phyloP scores from a whole-genome alignment of 64 coral and sea anemone genomes.

The Montipora capricornis region DNA sequence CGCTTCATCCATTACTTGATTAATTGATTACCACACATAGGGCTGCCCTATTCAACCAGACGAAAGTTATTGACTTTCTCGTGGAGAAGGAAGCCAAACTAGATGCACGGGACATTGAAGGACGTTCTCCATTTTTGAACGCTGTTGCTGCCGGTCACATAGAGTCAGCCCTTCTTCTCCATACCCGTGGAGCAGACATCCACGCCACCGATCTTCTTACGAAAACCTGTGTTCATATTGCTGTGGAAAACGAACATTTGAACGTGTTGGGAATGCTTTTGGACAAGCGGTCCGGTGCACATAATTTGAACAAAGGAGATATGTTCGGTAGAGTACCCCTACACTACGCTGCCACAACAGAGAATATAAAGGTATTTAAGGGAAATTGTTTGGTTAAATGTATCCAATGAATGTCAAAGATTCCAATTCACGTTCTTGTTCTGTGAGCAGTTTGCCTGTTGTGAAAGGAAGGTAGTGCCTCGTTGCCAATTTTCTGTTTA shows the following conservation, averaged over 20 bases:
- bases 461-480: neutral
- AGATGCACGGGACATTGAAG: conserved; percentile 58
- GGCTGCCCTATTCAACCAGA: conserved; percentile 57
- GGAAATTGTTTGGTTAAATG: neutral
- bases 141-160: conserved; percentile 64
- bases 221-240: conserved; percentile 90
- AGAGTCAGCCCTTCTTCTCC: conserved; percentile 37
- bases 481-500: neutral
- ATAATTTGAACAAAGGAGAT: conserved; percentile 70
- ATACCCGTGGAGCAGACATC: conserved; percentile 61
- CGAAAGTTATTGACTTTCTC: conserved; percentile 52
- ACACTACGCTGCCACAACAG: conserved; percentile 19
- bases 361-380: neutral
- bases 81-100: conserved; percentile 60
- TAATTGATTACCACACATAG: neutral
- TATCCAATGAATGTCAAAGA: no score
- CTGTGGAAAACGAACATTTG: conserved; percentile 73
- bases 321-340: conserved; percentile 72
- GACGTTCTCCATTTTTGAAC: conserved; percentile 73
- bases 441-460: no score
- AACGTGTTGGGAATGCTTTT: conserved; percentile 70
- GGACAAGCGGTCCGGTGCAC: neutral
- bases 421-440: no score
- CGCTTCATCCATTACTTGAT: no score
- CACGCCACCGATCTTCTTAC: conserved; percentile 50